These are phyloP conservation scores for Chiloscyllium plagiosum DNA, from an alignment of 2,113 vertebrate genomes.

Conservation along the genomic window DNA sequence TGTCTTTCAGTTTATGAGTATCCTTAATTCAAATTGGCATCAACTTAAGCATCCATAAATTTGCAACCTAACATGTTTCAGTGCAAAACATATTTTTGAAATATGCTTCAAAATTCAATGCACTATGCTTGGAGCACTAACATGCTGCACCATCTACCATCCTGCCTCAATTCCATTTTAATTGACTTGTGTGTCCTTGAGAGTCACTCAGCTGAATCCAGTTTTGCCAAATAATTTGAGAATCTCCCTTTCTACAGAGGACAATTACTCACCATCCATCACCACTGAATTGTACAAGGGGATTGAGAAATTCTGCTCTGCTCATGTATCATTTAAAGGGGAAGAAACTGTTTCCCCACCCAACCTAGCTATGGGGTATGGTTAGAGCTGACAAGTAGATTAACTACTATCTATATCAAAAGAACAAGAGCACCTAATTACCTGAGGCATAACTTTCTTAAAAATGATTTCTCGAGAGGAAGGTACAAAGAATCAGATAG, in stretches of 20 bases:
- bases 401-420: slow-evolving; percentile 2
- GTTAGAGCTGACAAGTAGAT: slow-evolving; percentile 28
- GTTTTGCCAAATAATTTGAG: slow-evolving; percentile 31
- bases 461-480: slow-evolving; percentile 18
- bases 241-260: background rate
- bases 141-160: background rate
- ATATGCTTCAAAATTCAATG: slow-evolving; percentile 5
- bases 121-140: background rate
- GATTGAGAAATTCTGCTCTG: slow-evolving; percentile 16
- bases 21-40: background rate
- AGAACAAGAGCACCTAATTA: slow-evolving; percentile 34
- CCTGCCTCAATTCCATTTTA: background rate
- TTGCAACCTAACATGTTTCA: background rate
- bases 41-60: background rate
- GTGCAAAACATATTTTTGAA: background rate
- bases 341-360: background rate
- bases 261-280: slow-evolving; percentile 30
- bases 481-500: slow-evolving; percentile 16
- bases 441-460: slow-evolving; percentile 5
- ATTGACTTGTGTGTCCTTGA: slow-evolving; percentile 24
- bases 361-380: background rate
- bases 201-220: slow-evolving; percentile 22
- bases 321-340: slow-evolving; percentile 22
- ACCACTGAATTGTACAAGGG: background rate
- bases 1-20: background rate